Conservation (phyloP, 2,888 invertebrate genomes). For the Archips crataeganus region DNA sequence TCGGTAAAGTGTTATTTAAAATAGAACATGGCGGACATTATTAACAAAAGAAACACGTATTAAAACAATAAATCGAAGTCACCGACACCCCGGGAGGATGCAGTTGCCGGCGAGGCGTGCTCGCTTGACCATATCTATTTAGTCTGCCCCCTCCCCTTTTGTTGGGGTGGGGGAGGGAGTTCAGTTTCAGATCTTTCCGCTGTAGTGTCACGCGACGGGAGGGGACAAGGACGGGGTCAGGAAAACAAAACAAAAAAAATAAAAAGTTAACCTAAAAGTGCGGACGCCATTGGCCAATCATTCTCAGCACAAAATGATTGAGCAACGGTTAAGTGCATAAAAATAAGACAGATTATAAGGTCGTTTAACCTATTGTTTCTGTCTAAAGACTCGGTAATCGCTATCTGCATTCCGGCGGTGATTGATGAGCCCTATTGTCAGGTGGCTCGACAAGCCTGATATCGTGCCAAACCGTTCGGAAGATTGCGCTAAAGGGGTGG, state of each 20-base stretch:
- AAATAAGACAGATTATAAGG: conserved; percentile 40
- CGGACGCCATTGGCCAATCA: conserved; percentile 52
- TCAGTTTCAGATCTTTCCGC: conserved; percentile 52
- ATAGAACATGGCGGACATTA: conserved; percentile 54
- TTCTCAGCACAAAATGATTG: conserved; percentile 38
- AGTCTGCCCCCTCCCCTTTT: conserved; percentile 54
- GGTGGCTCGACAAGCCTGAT: conserved; percentile 70
- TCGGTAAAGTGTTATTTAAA: conserved; percentile 39
- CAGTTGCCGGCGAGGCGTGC: conserved; percentile 49
- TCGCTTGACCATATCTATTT: conserved; percentile 66
- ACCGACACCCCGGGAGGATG: conserved; percentile 56
- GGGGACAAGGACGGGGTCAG: conserved; percentile 50
- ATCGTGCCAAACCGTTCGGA: conserved; percentile 72
- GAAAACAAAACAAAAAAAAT: conserved; percentile 53
- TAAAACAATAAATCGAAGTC: conserved; percentile 68
- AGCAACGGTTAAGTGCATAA: conserved; percentile 40
- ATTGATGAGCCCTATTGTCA: conserved; percentile 82
- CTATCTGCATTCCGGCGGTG: conserved; percentile 65
- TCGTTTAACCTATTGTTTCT: conserved; percentile 68
- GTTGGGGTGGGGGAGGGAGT: conserved; percentile 55
- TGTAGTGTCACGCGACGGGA: conserved; percentile 54
- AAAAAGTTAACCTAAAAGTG: conserved; percentile 55
- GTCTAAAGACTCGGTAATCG: conserved; percentile 67
- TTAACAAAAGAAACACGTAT: conserved; percentile 62
- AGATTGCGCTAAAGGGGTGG: conserved; percentile 64